phyloP scores from a whole-genome alignment of 2,113 vertebrate genomes.

The Theristicus caerulescens region DNA sequence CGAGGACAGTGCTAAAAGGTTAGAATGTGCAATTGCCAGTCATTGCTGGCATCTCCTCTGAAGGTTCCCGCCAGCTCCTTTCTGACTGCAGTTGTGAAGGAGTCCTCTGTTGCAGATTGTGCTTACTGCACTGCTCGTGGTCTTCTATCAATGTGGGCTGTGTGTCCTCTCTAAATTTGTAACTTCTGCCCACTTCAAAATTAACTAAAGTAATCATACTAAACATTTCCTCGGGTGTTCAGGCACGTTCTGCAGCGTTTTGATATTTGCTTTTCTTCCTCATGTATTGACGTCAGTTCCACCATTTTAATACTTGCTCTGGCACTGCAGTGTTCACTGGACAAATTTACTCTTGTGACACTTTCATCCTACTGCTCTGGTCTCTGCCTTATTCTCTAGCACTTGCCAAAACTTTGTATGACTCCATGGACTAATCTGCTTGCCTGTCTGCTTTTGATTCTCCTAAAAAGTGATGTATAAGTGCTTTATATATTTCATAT shows the following conservation, averaged over 20 bases:
- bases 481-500: neutral
- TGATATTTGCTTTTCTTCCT: neutral
- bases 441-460: neutral
- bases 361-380: neutral
- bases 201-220: neutral
- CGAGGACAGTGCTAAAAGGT: neutral
- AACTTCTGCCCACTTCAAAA: neutral
- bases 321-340: neutral
- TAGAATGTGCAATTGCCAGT: neutral
- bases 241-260: neutral
- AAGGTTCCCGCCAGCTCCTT: neutral
- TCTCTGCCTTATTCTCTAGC: neutral
- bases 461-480: neutral
- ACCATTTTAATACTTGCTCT: neutral
- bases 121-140: neutral
- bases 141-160: neutral
- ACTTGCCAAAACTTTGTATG: neutral
- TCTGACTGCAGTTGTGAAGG: neutral
- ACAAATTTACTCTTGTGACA: neutral
- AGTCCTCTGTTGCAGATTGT: neutral
- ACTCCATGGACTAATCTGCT: neutral
- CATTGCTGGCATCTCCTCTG: neutral
- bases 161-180: neutral
- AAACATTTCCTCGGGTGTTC: neutral
- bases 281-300: accelerated